Percentiles rank a stretch among this genome's conserved stretches.
Conservation (phyloP, 2,888 invertebrate genomes). For the Empis livida region DNA sequence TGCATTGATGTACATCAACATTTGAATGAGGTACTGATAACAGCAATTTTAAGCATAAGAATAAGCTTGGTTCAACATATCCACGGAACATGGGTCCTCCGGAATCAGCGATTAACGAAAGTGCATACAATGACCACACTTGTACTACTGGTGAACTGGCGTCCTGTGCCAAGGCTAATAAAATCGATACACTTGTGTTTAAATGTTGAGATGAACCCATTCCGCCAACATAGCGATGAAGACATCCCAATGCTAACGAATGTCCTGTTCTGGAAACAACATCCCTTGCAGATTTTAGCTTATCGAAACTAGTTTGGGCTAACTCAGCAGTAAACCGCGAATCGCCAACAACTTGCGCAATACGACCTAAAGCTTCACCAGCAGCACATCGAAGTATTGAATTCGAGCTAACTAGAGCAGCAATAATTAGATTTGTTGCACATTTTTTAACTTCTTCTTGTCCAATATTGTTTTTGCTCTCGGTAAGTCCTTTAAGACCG, state of each 20-base stretch:
- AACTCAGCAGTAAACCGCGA: conserved; percentile 78
- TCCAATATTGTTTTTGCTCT: conserved; percentile 72
- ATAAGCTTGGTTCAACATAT: conserved; percentile 90
- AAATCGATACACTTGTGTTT: conserved; percentile 85
- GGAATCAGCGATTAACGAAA: conserved; percentile 91
- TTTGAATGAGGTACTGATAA: conserved; percentile 81
- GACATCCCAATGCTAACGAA: conserved; percentile 86
- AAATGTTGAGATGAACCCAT: conserved; percentile 92
- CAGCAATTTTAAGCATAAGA: conserved; percentile 76
- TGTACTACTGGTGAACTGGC: conserved; percentile 88
- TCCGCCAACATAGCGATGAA: conserved; percentile 91
- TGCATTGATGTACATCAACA: conserved; percentile 85
- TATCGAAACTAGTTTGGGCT: conserved; percentile 81
- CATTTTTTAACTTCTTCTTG: conserved; percentile 84
- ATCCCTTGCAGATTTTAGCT: conserved; percentile 73
- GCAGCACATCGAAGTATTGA: conserved; percentile 82
- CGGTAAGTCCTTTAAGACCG: conserved; percentile 77
- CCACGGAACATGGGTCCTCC: conserved; percentile 98
- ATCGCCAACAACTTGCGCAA: conserved; percentile 81
- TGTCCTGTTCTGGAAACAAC: conserved; percentile 77
- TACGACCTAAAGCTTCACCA: conserved; percentile 86
- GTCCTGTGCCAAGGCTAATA: conserved; percentile 90
- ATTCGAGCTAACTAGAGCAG: conserved; percentile 60
- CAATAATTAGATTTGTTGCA: conserved; percentile 66
- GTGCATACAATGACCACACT: conserved; percentile 93